Percentiles rank a stretch among this genome's conserved stretches.
Evolutionary conservation across 2,888 invertebrate species (phyloP).

Genomic region (Sabellastarte sp.): DNA sequence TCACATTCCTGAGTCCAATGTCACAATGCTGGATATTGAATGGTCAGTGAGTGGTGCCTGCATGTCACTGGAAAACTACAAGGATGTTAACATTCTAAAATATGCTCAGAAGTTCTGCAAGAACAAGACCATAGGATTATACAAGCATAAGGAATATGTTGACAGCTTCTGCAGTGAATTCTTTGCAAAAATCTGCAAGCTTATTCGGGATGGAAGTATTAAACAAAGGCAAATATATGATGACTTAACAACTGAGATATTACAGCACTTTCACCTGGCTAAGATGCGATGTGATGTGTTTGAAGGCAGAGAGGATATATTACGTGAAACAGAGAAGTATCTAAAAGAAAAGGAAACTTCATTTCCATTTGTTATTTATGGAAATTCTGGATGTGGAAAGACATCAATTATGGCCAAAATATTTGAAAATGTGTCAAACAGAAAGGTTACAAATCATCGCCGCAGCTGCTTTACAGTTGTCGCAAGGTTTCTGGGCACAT

Average conservation of each 20-base stretch:
- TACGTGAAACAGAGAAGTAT: too few relatives aligned
- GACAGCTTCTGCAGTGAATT: constrained; percentile 7
- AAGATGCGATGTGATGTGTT: constrained; percentile 9
- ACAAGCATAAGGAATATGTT: constrained; percentile 9
- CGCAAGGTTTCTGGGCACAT: constrained; percentile 10
- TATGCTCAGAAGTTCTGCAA: not conserved
- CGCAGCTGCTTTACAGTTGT: not conserved
- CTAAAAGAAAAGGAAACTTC: too few relatives aligned
- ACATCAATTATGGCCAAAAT: constrained; percentile 1
- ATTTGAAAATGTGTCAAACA: not conserved
- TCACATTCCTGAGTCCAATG: not conserved
- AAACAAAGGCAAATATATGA: constrained; percentile 1
- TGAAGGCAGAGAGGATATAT: constrained; percentile 10
- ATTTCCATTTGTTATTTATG: not conserved
- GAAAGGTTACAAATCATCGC: not conserved
- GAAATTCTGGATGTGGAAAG: constrained; percentile 1
- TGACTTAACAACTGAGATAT: constrained; percentile 3
- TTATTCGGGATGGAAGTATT: not conserved
- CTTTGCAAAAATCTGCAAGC: not conserved
- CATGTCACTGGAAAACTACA: not conserved
- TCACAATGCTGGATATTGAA: not conserved
- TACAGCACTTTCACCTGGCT: constrained; percentile 12
- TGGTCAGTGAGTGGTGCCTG: constrained; percentile 4
- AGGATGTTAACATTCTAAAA: not conserved
- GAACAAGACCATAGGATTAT: not conserved